Base-by-base conservation (phyloP, 2,888 invertebrate species). In the Calameuta pallipes region DNA sequence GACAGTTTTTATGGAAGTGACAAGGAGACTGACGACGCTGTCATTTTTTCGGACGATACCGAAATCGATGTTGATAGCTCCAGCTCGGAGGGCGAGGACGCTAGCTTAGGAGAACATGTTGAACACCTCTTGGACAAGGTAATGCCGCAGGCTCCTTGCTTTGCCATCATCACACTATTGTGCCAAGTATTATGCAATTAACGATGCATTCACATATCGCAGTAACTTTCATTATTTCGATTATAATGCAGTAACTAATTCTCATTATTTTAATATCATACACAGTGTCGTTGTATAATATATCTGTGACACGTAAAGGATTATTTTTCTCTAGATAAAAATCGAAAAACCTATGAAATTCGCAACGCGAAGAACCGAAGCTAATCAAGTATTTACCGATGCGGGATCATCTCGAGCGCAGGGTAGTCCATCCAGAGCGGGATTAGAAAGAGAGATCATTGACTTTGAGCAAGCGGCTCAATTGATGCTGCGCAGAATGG, bases 21-120 rank as follows among this genome's bases (percentile, higher is more conserved):
- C 85, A 94, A 94, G 87, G 94, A 94, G 85, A 93, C 93, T 76
- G 94, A 94, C 84, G 94, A 94, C 83, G 92, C 92, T 77, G 88
- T 94, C 81, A 93, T 93, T 82, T 94, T 94, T 90, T 94, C 94
- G 78, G 94, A 94, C 83, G 94, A 94, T 87, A 94, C 93, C 79
- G 93, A 93, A 84, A 92, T 93, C 80, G 91, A 91, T 74, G 87
- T 89, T 80, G 90, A 89, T 82, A 91, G 91, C 80, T 92, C 92
- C 78, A 92, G 92, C 80, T 92, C 92, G 31, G 92, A 91, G 76
- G 91, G 90, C 78, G 92, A 92, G 75, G 89, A 89, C 69, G 80
- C 79, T 83, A 85, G 84, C 80, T 82, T 84, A 81, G 85, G 85
- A 79, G 90, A 89, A 79, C 88, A 87, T 80, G 87, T 87, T 82